Evolutionary conservation across 2,888 invertebrate species (phyloP), one percentile per base, ranked within the genome.

Genomic region (Perithous albicinctus): DNA sequence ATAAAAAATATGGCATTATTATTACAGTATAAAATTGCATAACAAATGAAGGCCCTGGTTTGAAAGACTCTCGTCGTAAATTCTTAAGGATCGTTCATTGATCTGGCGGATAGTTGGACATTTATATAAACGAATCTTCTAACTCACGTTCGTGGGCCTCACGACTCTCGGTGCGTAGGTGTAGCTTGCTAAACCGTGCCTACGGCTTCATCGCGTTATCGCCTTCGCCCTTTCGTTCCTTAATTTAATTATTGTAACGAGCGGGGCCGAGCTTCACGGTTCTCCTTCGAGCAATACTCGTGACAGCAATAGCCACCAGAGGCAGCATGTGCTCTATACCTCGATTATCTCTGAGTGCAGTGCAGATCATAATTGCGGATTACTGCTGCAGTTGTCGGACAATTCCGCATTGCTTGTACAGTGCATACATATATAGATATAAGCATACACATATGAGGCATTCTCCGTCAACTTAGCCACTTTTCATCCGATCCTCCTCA

Each of bases 141-240:
- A 32, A 32, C 59, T 32, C 7, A 32, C n/a, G 59, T 32, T 59
- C 32, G 59, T 18, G 32, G 32, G 59, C 3, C 59, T 18, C 32
- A 32, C 1, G 56, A 32, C 56, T 56, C 56, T 29, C 46, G 32
- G 18, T 26, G 64, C 7, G 10, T 66, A 56, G 73, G 66, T 66
- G 76, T 3, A 72, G 48, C 76, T 48, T 23, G 70, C 70, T 43
- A 48, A 54, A 67, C 51, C 46, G 66, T 35, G 23, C 41, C 59
- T 83, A 84, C 69, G 84, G 85, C 83, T 85, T 84, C 85, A 80
- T 80, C 82, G 75, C 80, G 76, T 84, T 77, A 85, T 84, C 80
- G 82, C 29, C 67, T 81, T 77, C 74, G 46, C 81, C 78, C 81
- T 78, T 70, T 78, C 78, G 64, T 64, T 48, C 48, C 64, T 78